Evolutionary conservation across 2,888 invertebrate genomes (phyloP), one percentile per base, ranked within the genome.

Genomic region (Leucoma salicis): DNA sequence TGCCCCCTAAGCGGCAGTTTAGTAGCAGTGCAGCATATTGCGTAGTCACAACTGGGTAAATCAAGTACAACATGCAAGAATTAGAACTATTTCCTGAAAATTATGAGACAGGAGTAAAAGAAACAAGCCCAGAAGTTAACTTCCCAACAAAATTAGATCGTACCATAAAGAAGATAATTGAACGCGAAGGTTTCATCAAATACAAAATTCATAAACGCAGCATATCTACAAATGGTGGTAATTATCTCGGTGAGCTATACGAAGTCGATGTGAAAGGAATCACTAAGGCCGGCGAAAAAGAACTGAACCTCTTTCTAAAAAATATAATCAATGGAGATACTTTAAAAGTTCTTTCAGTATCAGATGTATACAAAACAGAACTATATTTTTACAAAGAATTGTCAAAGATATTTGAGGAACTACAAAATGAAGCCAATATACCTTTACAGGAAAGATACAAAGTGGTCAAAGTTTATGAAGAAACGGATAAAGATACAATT

Each of bases 221-320:
- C 12, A 8, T 73, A 2, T 46, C 63, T 0, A 59, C 70, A 0
- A 57, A 66, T 21, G 77, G 78, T 6, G 72, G 68, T 1, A 77
- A 67, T 41, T 80, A 65, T 35, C 45, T 77, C 2, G 74, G 64
- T 3, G 39, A 41, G 2, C 43, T 77, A 3, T 68, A 57, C 35
- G 68, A 66, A 58, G 54, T 75, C 3, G 62, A 70, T 18, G 49
- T 77, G 1, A 66, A 56, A 50, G 79, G 74, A 11, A 45, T 51
- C 53, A 73, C 75, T 0, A 40, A 37, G 7, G 25, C 59, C 0
- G 72, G 66, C 0, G 39, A 53, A 0, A 74, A 72, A 46, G 69
- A 66, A 53, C 65, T 57, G 1, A 62, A 72, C 41, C 45, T 78
- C 8, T 80, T 80, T 39, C 44, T 72, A 2, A 80, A 80, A 49